phyloP scores from a whole-genome alignment of 2,113 vertebrate species.

The Azemiops feae region DNA sequence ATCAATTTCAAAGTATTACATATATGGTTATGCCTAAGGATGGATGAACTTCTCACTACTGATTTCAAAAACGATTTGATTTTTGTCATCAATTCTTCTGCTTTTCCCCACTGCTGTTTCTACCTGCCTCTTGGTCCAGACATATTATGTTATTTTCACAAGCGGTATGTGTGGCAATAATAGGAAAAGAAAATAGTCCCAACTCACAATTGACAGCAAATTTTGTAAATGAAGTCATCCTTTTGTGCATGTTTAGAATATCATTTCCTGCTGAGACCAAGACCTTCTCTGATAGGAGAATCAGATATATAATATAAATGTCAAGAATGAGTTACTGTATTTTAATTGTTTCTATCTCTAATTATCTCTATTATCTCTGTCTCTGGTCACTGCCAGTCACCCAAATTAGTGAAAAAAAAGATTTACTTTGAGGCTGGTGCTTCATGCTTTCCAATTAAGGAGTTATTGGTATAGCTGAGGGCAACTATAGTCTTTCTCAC shows the following conservation, averaged over 20 bases:
- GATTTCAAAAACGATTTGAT: background rate
- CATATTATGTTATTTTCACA: background rate
- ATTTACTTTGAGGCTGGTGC: background rate
- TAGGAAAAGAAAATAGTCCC: background rate
- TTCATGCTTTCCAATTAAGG: background rate
- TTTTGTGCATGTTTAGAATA: background rate
- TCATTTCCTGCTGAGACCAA: background rate
- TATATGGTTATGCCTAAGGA: background rate
- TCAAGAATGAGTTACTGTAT: background rate
- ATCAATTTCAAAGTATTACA: background rate
- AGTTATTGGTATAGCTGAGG: background rate
- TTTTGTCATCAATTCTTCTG: background rate
- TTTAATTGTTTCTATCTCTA: background rate
- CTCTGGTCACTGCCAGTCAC: background rate
- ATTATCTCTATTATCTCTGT: background rate
- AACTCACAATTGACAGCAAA: background rate
- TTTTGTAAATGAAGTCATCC: background rate
- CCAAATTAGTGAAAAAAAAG: background rate
- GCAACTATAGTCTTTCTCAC: background rate
- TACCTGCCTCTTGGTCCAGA: background rate
- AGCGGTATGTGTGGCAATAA: background rate
- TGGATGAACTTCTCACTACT: background rate
- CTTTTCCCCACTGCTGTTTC: background rate
- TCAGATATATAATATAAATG: background rate
- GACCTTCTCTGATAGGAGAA: background rate